Conservation (phyloP, 2,797 vertebrate species). For the Melanotaenia pygmaea region DNA sequence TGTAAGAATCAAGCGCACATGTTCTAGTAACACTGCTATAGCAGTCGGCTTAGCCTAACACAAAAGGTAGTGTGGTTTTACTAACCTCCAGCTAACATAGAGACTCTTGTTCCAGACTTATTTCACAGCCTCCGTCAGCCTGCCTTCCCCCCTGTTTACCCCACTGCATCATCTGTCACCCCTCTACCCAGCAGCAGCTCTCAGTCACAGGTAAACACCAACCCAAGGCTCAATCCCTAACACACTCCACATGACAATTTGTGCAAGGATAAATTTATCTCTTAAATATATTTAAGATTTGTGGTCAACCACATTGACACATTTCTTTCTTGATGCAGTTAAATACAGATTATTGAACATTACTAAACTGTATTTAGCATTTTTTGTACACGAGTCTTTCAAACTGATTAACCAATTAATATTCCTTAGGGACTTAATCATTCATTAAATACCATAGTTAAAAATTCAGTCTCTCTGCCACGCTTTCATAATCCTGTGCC, state of each 20-base stretch:
- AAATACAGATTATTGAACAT: conserved; percentile 43
- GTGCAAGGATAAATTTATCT: neutral
- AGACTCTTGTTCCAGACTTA: conserved; percentile 89
- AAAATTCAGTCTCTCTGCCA: conserved; percentile 16
- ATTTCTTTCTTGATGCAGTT: conserved; percentile 43
- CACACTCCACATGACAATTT: conserved; percentile 39
- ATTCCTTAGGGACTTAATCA: too few species aligned
- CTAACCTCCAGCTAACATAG: conserved; percentile 77
- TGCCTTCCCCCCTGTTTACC: conserved; percentile 82
- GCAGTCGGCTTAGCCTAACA: conserved; percentile 64
- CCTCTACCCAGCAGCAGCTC: conserved; percentile 86
- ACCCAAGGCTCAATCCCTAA: conserved; percentile 48
- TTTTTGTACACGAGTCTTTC: conserved; percentile 30
- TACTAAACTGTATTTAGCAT: conserved; percentile 55
- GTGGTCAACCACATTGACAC: neutral
- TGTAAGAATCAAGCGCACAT: conserved; percentile 44
- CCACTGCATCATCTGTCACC: conserved; percentile 81
- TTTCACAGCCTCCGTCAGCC: conserved; percentile 89
- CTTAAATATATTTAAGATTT: neutral
- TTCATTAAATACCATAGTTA: too few species aligned
- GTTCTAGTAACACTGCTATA: conserved; percentile 60
- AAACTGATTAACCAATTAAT: conserved; percentile 20
- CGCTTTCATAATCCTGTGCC: neutral
- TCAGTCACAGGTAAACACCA: conserved; percentile 88
- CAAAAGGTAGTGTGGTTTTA: conserved; percentile 64